phyloP scores from a whole-genome alignment of 2,113 vertebrate genomes.

The Thryonomys swinderianus region DNA sequence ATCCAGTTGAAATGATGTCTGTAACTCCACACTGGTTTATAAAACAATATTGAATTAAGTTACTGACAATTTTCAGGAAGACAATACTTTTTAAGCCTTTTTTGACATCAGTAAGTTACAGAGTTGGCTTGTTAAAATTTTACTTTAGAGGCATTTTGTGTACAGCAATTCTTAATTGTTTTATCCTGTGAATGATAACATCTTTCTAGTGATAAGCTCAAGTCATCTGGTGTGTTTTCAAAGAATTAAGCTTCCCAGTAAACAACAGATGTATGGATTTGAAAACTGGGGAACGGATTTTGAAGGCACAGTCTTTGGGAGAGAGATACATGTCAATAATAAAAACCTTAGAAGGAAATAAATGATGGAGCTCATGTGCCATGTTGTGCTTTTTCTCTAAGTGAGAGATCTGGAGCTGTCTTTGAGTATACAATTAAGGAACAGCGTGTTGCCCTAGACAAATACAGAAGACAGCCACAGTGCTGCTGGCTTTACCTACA shows the following conservation, averaged over 20 bases:
- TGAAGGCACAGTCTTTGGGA: not conserved
- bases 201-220: slow-evolving; percentile 35
- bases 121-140: not conserved
- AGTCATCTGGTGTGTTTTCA: slow-evolving; percentile 31
- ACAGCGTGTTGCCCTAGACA: not conserved
- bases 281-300: slow-evolving; percentile 1
- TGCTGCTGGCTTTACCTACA: not conserved
- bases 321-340: not conserved
- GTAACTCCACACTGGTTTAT: not conserved
- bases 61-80: not conserved
- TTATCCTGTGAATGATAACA: not conserved
- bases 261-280: slow-evolving; percentile 27
- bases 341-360: not conserved
- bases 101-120: not conserved
- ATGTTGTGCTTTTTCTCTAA: not conserved
- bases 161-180: slow-evolving; percentile 37
- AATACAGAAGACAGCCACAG: not conserved
- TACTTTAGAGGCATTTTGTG: not conserved
- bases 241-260: slow-evolving; percentile 15
- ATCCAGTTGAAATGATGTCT: not conserved
- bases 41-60: not conserved
- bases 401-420: not conserved
- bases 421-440: not conserved
- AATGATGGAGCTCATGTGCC: too few relatives aligned
- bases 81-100: not conserved